Evolutionary conservation across 2,888 invertebrate species (phyloP), one percentile per base, ranked within the genome.

Genomic region (Epiblema foenella): DNA sequence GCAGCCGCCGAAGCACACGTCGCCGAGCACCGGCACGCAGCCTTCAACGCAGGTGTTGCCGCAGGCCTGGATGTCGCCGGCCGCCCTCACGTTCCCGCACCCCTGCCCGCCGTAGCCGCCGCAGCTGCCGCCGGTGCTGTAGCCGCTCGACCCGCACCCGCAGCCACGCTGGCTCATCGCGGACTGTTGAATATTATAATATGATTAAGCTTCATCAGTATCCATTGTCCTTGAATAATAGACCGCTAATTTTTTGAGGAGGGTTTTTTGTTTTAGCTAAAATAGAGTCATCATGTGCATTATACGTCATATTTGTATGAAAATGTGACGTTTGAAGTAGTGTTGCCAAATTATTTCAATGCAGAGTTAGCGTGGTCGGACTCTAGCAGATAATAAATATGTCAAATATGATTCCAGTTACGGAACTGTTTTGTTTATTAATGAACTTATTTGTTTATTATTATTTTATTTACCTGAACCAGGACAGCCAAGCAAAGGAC

Each of bases 21-120:
- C 12, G 20, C 69, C 69, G 11, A 57, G 15, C 20, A 69, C 69
- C 18, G 73, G 68, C 51, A 69, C 73, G 9, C 15, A 4, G 17
- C 72, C 72, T 65, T 68, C 3, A 69, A 75, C 69, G 75, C 74
- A 17, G 70, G 73, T 51, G 68, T 69, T n/a, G 57, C 64, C 52
- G 66, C 73, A 20, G 73, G 75, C 52, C 72, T 74, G 64, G 56
- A 57, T 17, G 33, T 4, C 12, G 71, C 54, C 54, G 3, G 29
- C 8, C 17, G 46, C 56, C 29, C 17, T n/a, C n/a, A 56, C 65
- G n/a, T 5, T 4, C 12, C 65, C 65, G 65, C 58, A 20, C 68
- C 17, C 65, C 65, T 64, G 20, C 39, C 73, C 20, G 62, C 64
- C 52, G 62, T 57, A 49, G 46, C n/a, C 8, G 8, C 8, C 2